Base-by-base conservation (phyloP, 1,140 invertebrate genomes). In the Lasioglossum albipes region DNA sequence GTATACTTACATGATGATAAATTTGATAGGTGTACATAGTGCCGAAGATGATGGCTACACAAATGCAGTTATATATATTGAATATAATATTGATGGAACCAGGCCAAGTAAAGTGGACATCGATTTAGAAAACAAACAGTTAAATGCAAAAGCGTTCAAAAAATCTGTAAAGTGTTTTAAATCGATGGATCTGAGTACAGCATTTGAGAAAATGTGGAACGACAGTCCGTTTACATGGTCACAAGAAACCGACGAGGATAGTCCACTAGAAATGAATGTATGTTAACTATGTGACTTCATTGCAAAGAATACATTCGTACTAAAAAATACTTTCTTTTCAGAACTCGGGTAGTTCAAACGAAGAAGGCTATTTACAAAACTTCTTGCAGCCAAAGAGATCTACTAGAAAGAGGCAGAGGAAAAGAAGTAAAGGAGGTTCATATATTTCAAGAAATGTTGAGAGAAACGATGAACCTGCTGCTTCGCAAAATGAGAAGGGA, bases 51-150 rank as follows among this genome's bases (percentile, higher is more conserved):
- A 85, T 22, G 65, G 16, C 27, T 80, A 79, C 41, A 42, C 84
- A 1, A 62, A 84, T 16, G 62, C 88, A 10, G 59, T 59, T 59
- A 36, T 89, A 66, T 73, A 82, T 72, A 69, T 89, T 31, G 2
- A 65, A 0, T 90, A 90, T 64, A 31, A 88, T 75, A 61, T 70
- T 49, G 42, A 79, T 65, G 65, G 64, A 81, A 45, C 49, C 7
- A 84, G 78, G 65, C 89, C 89, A 59, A 0, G 72, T 16, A 68
- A 68, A 64, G 71, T 89, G 18, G 12, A 75, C 5, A 13, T 90
- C 31, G 81, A 89, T 10, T 70, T 65, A 49, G 42, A 4, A 57
- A 12, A 42, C 4, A 10, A 78, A 1, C 16, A 61, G 69, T 67
- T 79, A 65, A 41, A 42, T 1, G 18, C 71, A 18, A 62, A 68